These are phyloP conservation scores for Meloidogyne chitwoodi DNA, from an alignment of 1,140 invertebrate genomes.

Conservation along the genomic window DNA sequence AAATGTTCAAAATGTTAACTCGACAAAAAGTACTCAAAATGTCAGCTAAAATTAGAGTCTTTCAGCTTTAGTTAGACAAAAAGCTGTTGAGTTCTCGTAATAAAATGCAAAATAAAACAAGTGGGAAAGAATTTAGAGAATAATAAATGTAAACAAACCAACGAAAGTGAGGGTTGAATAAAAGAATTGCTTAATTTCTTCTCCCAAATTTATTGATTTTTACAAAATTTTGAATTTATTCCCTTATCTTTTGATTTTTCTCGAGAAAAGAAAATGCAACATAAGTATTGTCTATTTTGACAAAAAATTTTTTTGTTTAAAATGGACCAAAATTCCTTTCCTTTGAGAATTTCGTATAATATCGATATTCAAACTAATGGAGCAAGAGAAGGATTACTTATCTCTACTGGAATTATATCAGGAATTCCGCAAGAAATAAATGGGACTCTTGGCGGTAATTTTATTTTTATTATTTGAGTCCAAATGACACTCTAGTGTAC, in stretches of 20 bases:
- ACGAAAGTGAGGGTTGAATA: neutral
- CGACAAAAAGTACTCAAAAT: neutral
- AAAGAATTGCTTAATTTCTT: neutral
- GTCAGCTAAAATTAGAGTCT: neutral
- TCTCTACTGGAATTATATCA: constrained; percentile 1
- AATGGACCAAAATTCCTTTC: neutral
- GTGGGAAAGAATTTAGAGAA: neutral
- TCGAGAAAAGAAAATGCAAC: too few species aligned
- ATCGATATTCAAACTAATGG: constrained; percentile 5
- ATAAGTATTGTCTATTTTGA: too few species aligned
- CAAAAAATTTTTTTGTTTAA: too few species aligned
- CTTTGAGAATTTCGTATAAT: neutral
- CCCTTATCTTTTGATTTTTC: too few species aligned
- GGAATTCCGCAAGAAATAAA: neutral
- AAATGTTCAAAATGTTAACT: too few species aligned
- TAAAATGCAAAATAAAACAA: neutral
- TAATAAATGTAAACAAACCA: neutral
- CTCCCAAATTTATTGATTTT: constrained; percentile 4
- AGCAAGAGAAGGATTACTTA: neutral
- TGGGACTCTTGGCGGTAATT: neutral
- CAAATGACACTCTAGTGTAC: too few species aligned
- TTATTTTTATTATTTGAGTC: neutral
- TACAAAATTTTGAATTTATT: neutral
- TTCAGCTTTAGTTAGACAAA: neutral
- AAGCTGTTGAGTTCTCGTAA: neutral